Conservation (phyloP, 2,113 vertebrate species). For the Spilogale gracilis region DNA sequence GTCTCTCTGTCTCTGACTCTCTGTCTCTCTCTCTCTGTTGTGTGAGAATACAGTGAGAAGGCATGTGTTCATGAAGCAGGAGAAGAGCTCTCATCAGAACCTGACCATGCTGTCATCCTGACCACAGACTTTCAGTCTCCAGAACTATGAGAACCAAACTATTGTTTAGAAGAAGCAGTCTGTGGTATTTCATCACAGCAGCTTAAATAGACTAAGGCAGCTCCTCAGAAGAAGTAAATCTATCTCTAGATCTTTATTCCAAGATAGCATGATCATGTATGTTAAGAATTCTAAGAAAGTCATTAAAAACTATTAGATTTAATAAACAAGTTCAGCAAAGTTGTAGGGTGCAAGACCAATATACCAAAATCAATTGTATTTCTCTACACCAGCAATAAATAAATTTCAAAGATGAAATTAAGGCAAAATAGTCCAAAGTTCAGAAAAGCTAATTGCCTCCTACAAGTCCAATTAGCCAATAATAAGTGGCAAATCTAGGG, state of each 20-base stretch:
- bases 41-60: not conserved
- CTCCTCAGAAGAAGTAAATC: not conserved
- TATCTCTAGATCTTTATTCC: not conserved
- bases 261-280: not conserved
- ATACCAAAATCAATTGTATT: not conserved
- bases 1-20: not conserved
- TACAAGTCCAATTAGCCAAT: not conserved
- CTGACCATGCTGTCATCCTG: not conserved
- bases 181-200: not conserved
- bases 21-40: not conserved
- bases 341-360: not conserved
- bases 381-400: not conserved
- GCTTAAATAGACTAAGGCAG: not conserved
- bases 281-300: not conserved
- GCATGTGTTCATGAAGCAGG: not conserved
- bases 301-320: not conserved
- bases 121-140: not conserved
- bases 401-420: conserved; percentile 41
- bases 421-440: not conserved
- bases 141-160: not conserved
- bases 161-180: not conserved
- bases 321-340: not conserved
- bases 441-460: conserved; percentile 10
- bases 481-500: not conserved
- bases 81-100: not conserved